Evolutionary conservation across 2,797 vertebrate genomes (phyloP).

Genomic region (Sylvilagus floridanus): DNA sequence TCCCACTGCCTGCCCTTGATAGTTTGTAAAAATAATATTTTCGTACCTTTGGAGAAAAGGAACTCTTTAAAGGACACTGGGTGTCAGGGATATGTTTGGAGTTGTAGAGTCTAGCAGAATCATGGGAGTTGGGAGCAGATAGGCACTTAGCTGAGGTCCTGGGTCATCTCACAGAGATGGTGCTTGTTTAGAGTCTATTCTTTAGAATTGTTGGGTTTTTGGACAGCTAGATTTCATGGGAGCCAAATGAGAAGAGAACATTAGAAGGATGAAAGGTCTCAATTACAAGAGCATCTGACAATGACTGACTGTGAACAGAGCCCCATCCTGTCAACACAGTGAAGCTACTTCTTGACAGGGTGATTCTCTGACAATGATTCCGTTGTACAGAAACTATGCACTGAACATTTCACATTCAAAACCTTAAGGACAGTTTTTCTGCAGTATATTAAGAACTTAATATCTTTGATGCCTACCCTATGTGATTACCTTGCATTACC

Average conservation of each 20-base stretch:
- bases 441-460: not conserved
- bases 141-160: not conserved
- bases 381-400: conserved; percentile 55
- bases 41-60: not conserved
- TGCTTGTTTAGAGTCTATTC: conserved; percentile 24
- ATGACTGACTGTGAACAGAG: conserved; percentile 56
- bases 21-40: not conserved
- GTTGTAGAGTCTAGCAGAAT: not conserved
- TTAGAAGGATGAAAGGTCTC: conserved; percentile 46
- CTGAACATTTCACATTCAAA: conserved; percentile 20
- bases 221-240: not conserved
- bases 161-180: not conserved
- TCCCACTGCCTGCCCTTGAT: not conserved
- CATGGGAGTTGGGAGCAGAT: not conserved
- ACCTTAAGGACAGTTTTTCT: conserved; percentile 50
- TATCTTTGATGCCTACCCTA: not conserved
- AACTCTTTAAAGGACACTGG: not conserved
- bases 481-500: not conserved
- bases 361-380: conserved; percentile 31
- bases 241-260: conserved; percentile 44
- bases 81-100: not conserved
- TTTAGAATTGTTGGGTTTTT: conserved; percentile 49
- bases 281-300: conserved; percentile 56
- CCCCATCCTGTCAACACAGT: conserved; percentile 52
- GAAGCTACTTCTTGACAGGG: not conserved